Conservation (phyloP, 2,797 vertebrate species). For the Oceanodroma leucorhoa region DNA sequence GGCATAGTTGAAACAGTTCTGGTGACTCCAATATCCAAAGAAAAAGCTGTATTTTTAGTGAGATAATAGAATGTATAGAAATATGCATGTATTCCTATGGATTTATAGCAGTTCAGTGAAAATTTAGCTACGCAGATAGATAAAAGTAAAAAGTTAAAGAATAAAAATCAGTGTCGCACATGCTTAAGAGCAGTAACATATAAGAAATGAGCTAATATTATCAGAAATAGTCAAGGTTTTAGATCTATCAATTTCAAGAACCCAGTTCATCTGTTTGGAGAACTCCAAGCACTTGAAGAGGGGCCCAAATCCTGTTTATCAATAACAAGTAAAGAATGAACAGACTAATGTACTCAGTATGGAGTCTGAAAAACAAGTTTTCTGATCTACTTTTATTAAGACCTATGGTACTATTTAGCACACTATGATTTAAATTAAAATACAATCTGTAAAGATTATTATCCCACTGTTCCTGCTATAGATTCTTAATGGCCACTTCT, state of each 20-base stretch:
- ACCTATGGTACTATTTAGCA: not conserved
- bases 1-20: not conserved
- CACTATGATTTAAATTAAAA: constrained; percentile 11
- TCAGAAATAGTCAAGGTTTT: not conserved
- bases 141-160: not conserved
- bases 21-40: not conserved
- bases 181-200: not conserved
- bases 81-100: not conserved
- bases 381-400: not conserved
- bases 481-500: not conserved
- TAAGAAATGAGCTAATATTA: not conserved
- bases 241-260: not conserved
- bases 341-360: not conserved
- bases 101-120: not conserved
- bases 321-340: not conserved
- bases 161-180: not conserved
- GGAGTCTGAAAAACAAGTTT: not conserved
- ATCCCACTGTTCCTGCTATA: not conserved
- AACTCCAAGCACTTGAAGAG: not conserved
- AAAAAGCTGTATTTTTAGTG: not conserved
- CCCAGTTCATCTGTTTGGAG: not conserved
- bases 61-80: not conserved
- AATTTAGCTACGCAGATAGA: not conserved
- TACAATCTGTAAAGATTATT: not conserved
- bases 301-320: not conserved